Percentiles rank a stretch among this genome's conserved stretches.
Evolutionary conservation across 2,888 invertebrate species (phyloP).

Genomic region (Parthenolecanium corni): DNA sequence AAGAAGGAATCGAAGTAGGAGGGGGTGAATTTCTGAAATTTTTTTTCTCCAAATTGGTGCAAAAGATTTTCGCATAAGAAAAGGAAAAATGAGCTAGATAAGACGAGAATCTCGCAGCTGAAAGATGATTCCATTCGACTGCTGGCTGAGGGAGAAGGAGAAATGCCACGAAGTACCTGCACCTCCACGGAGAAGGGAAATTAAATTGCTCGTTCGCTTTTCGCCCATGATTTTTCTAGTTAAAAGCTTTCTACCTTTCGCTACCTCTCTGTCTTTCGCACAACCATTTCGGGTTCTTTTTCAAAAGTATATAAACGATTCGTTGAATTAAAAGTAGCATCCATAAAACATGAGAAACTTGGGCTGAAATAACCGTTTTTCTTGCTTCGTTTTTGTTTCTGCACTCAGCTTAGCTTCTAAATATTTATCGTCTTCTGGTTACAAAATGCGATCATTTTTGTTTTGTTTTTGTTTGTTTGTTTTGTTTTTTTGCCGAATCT

Average conservation of each 20-base stretch:
- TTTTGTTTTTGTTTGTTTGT: conserved; percentile 6
- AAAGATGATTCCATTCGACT: too few relatives aligned
- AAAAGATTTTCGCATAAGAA: neutral
- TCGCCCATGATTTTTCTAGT: conserved; percentile 26
- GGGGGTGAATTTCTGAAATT: neutral
- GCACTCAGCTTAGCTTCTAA: neutral
- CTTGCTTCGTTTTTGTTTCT: conserved; percentile 6
- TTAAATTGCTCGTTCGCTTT: conserved; percentile 24
- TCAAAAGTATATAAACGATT: conserved; percentile 27
- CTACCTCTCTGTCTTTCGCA: too few relatives aligned
- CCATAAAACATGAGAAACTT: conserved; percentile 28
- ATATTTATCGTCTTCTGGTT: too few relatives aligned
- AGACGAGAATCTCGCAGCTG: too few relatives aligned
- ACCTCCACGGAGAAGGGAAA: conserved; percentile 11
- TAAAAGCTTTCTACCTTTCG: conserved; percentile 24
- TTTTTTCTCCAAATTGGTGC: neutral
- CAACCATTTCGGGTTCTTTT: conserved; percentile 11
- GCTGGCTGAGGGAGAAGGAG: too few relatives aligned
- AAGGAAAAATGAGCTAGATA: neutral
- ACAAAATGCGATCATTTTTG: neutral
- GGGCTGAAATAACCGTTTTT: conserved; percentile 20
- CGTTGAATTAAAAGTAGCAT: conserved; percentile 28
- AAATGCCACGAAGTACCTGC: too few relatives aligned
- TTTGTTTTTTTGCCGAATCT: too few relatives aligned
- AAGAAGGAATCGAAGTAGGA: too few relatives aligned